phyloP scores from a whole-genome alignment of 2,113 vertebrate species.

The Oncorhynchus gorbuscha region DNA sequence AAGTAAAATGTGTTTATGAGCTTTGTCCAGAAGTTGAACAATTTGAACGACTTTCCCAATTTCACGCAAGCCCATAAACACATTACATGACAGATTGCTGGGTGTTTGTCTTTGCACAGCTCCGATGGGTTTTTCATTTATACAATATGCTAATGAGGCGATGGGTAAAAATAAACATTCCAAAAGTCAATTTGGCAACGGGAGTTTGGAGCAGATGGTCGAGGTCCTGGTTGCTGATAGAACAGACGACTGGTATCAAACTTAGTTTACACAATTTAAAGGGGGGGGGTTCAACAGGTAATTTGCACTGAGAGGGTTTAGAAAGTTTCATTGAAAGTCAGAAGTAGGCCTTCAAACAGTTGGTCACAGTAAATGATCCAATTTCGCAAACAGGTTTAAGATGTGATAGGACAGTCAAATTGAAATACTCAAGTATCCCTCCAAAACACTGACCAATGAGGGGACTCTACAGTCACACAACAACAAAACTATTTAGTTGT shows the following conservation, averaged over 20 bases:
- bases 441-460: background rate
- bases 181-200: constrained; percentile 16
- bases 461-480: background rate
- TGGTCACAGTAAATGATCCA: background rate
- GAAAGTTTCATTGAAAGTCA: background rate
- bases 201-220: constrained; percentile 25
- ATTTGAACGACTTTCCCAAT: background rate
- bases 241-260: background rate
- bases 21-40: background rate
- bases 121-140: constrained; percentile 18
- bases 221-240: constrained; percentile 12
- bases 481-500: background rate
- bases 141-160: constrained; percentile 16
- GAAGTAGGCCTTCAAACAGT: too few relatives aligned
- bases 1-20: background rate
- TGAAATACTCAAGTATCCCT: too few relatives aligned
- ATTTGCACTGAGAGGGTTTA: background rate
- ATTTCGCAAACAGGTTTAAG: background rate
- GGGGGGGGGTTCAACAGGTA: background rate
- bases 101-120: constrained; percentile 10
- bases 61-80: background rate
- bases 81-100: constrained; percentile 18
- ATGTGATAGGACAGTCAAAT: too few relatives aligned
- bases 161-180: constrained; percentile 17
- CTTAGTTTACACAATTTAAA: constrained; percentile 4